A percentile compares a stretch with the other conserved stretches of the same genome.
Evolutionary conservation across 2,113 vertebrate genomes (phyloP).

Genomic region (Actenoides lindsayi): DNA sequence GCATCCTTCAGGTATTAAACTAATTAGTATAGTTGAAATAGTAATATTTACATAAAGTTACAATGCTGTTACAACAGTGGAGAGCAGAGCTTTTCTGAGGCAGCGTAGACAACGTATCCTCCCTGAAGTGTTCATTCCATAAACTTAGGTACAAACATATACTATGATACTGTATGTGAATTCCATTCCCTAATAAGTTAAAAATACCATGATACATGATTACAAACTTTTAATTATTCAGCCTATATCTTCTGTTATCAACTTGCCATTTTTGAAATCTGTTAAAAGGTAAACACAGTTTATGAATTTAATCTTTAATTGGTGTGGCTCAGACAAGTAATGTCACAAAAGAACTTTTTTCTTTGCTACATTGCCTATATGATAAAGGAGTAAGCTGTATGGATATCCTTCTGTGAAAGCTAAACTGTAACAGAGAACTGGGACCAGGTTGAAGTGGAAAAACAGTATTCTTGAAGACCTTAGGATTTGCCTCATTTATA

Average conservation of each 20-base stretch:
- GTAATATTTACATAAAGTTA: neutral
- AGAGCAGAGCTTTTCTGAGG: neutral
- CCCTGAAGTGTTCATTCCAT: neutral
- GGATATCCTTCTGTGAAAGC: neutral
- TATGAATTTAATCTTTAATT: neutral
- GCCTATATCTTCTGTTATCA: neutral
- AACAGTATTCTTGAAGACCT: neutral
- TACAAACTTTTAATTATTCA: neutral
- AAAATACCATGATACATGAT: neutral
- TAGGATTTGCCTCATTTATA: neutral
- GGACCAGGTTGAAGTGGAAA: neutral
- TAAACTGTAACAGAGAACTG: neutral
- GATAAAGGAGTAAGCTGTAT: neutral
- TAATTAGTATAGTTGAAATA: neutral
- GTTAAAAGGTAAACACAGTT: neutral
- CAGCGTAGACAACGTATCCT: neutral
- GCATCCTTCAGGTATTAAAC: neutral
- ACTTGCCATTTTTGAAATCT: neutral
- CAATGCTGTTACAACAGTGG: neutral
- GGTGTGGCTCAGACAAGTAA: neutral
- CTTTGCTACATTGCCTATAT: neutral
- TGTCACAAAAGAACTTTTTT: neutral
- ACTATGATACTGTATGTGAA: neutral
- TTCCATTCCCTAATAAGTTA: neutral
- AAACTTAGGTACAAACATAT: neutral